phyloP scores from a whole-genome alignment of 1,140 invertebrate genomes.

The Aphelinus atriplicis region DNA sequence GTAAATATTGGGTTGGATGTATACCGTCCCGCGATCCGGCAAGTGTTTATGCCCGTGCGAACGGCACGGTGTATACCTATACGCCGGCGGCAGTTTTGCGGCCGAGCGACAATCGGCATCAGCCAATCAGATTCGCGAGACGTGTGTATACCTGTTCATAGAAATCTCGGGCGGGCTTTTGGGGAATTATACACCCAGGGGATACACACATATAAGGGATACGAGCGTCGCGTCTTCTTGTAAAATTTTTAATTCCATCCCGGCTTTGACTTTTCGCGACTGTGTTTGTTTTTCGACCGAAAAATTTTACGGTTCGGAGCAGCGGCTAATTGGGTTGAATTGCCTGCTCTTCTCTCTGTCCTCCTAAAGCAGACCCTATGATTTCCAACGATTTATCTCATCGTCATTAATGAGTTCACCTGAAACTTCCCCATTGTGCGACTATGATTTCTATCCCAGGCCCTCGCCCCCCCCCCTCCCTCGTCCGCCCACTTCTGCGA shows the following conservation, averaged over 20 bases:
- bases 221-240: conserved; percentile 13
- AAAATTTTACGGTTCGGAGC: conserved; percentile 6
- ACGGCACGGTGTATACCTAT: too few relatives aligned
- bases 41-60: background rate
- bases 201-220: background rate
- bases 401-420: conserved; percentile 24
- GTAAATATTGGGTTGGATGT: conserved; percentile 58
- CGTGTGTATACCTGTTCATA: too few relatives aligned
- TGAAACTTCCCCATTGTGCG: conserved; percentile 25
- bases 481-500: background rate
- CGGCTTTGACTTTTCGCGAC: background rate
- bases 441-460: background rate
- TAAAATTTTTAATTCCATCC: conserved; percentile 13
- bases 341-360: background rate
- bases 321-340: conserved; percentile 27
- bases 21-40: background rate
- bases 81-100: too few relatives aligned
- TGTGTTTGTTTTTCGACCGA: conserved; percentile 34
- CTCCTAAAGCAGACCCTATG: conserved; percentile 1
- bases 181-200: too few relatives aligned
- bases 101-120: too few relatives aligned
- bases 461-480: background rate
- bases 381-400: conserved; percentile 17
- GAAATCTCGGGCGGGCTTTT: too few relatives aligned
- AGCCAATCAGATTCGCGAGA: too few relatives aligned